Evolutionary conservation across 1,140 invertebrate species (phyloP).

Genomic region (Ostrea edulis): DNA sequence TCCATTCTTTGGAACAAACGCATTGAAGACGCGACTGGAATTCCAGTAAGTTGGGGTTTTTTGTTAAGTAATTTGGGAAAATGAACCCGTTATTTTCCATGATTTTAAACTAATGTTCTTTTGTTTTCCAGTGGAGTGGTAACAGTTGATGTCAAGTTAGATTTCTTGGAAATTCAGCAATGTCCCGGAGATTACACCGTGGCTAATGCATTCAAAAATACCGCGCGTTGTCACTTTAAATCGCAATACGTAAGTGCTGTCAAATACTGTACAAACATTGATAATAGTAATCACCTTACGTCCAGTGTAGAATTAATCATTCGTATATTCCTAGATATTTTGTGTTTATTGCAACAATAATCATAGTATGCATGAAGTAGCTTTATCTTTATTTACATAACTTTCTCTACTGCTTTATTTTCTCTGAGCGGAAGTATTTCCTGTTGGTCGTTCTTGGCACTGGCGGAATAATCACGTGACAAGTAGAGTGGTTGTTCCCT

Average conservation of each 20-base stretch:
- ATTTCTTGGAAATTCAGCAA: conserved; percentile 96
- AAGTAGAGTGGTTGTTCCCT: conserved; percentile 75
- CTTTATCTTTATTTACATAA: conserved; percentile 2
- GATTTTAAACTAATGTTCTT: background rate
- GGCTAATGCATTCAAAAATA: conserved; percentile 96
- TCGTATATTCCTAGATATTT: conserved; percentile 3
- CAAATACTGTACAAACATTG: background rate
- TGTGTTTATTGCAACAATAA: background rate
- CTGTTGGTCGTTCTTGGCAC: conserved; percentile 74
- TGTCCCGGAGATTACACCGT: conserved; percentile 92
- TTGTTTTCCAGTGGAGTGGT: conserved; percentile 89
- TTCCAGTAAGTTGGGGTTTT: conserved; percentile 78
- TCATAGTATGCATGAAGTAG: conserved; percentile 14
- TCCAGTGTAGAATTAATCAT: background rate
- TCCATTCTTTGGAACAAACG: conserved; percentile 98
- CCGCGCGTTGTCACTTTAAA: conserved; percentile 94
- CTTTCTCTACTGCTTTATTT: conserved; percentile 6
- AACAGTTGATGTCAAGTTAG: conserved; percentile 93
- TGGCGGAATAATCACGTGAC: conserved; percentile 79
- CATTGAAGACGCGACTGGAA: conserved; percentile 84
- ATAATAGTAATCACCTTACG: background rate
- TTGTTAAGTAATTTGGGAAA: background rate
- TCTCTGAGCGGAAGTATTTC: conserved; percentile 20
- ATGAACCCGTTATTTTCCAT: background rate
- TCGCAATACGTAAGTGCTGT: conserved; percentile 92